Percentiles rank a stretch among this genome's conserved stretches.
phyloP scores from a whole-genome alignment of 2,113 vertebrate species.

The Clarias magur region DNA sequence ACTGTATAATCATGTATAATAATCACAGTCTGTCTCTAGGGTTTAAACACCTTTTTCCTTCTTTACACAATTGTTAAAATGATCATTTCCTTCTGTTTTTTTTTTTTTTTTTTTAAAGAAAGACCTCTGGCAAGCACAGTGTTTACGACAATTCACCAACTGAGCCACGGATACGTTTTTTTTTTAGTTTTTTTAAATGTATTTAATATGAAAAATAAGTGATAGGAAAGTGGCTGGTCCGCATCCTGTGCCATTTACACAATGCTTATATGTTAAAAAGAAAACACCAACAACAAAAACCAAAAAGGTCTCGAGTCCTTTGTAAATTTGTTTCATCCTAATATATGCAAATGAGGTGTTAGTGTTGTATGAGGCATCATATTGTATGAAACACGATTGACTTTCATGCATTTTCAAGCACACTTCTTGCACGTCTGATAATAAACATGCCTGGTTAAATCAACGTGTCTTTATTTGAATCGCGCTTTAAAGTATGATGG shows the following conservation, averaged over 20 bases:
- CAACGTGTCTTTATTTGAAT: conserved; percentile 8
- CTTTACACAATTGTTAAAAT: background rate
- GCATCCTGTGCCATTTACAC: conserved; percentile 6
- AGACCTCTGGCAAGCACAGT: background rate
- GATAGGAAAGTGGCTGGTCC: conserved; percentile 28
- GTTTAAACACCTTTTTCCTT: background rate
- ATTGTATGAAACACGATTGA: conserved; percentile 14
- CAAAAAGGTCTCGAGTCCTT: background rate
- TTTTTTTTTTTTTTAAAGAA: too few relatives aligned
- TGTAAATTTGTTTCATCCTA: conserved; percentile 2
- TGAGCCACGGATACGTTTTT: background rate
- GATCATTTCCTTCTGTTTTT: background rate
- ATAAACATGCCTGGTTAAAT: conserved; percentile 18
- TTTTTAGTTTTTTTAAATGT: background rate
- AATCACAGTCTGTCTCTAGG: background rate
- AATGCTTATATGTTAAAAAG: background rate
- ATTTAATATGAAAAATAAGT: background rate
- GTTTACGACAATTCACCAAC: background rate
- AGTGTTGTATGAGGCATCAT: background rate
- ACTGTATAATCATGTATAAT: background rate
- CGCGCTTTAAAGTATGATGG: background rate
- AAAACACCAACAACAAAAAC: too few relatives aligned
- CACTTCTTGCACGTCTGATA: conserved; percentile 40
- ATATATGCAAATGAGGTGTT: conserved; percentile 22
- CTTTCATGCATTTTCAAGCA: conserved; percentile 30